These are phyloP conservation scores for Trisateles emortualis DNA, from an alignment of 2,888 invertebrate species.

Conservation along the genomic window DNA sequence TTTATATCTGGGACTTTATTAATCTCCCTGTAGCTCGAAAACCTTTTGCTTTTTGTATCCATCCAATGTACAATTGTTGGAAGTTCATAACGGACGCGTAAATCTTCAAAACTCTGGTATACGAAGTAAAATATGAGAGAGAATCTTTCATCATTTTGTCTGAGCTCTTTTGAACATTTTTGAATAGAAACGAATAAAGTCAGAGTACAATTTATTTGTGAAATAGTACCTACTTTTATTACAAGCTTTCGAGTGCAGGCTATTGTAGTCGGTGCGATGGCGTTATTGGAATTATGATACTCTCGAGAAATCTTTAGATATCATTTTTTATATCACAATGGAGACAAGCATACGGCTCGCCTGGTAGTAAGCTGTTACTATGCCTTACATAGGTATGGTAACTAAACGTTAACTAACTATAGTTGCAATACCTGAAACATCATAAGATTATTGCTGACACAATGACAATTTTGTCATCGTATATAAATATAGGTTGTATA, in stretches of 20 bases:
- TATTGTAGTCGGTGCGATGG: not conserved
- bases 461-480: too few species aligned
- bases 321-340: too few species aligned
- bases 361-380: too few species aligned
- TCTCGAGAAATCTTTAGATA: too few species aligned
- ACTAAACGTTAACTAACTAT: too few species aligned
- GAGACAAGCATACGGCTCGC: too few species aligned
- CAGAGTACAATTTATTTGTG: not conserved
- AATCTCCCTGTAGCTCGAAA: slow-evolving; percentile 18
- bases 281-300: not conserved
- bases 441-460: too few species aligned
- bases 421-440: too few species aligned
- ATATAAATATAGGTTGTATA: too few species aligned
- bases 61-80: slow-evolving; percentile 13
- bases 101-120: not conserved
- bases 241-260: not conserved
- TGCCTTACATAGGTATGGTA: too few species aligned
- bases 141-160: not conserved
- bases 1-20: slow-evolving; percentile 32
- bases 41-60: slow-evolving; percentile 14
- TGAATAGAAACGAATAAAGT: not conserved
- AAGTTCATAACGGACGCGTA: not conserved
- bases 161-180: slow-evolving; percentile 6
- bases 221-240: not conserved
- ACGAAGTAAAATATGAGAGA: not conserved